Evolutionary conservation across 2,113 vertebrate genomes (phyloP).

Genomic region (Geothlypis trichas): DNA sequence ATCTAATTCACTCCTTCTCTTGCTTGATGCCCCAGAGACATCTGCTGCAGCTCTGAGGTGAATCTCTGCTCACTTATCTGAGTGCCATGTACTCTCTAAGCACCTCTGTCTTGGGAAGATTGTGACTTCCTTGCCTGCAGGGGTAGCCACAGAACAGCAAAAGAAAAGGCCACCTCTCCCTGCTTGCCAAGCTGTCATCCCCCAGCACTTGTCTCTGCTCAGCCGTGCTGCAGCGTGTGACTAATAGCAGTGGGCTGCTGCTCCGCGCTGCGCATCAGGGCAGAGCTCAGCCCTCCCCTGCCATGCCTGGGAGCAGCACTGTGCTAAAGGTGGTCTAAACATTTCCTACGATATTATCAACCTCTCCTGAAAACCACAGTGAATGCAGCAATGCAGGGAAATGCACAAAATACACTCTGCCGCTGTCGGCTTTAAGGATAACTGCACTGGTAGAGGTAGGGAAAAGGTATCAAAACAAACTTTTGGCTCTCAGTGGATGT

Average conservation of each 20-base stretch:
- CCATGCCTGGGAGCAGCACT: background rate
- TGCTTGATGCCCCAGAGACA: background rate
- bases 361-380: background rate
- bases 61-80: background rate
- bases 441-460: background rate
- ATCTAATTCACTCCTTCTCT: background rate
- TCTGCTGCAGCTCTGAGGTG: background rate
- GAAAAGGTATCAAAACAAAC: slow-evolving; percentile 22
- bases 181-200: background rate
- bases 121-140: slow-evolving; percentile 10
- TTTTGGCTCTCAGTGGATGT: background rate
- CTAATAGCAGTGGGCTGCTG: background rate
- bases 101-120: background rate
- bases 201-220: background rate
- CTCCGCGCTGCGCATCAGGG: accelerated
- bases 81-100: background rate
- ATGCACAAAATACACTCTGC: background rate
- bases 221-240: background rate
- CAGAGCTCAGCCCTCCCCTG: background rate
- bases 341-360: accelerated
- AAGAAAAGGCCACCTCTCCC: background rate
- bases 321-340: background rate
- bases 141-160: slow-evolving; percentile 29
- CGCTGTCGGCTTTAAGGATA: background rate
- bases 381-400: background rate